Base-by-base conservation (phyloP, 1,140 invertebrate genomes). In the Hyles euphorbiae region DNA sequence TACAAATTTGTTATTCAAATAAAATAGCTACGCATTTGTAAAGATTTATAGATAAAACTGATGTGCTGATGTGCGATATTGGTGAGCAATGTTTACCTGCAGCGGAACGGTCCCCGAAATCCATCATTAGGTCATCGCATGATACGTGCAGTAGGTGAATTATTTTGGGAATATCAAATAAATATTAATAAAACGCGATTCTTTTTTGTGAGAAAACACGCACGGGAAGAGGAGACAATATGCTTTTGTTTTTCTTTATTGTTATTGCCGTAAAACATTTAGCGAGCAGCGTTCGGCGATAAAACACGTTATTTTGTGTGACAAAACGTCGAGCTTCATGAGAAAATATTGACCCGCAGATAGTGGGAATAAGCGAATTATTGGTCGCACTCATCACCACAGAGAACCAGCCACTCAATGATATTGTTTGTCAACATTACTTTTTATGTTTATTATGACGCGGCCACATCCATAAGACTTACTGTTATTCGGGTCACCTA, bases 251-350 rank as follows among this genome's bases (percentile, higher is more conserved):
- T 88, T 86, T 88, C 81, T 87, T 88, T 88, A 88, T 84, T 82
- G 78, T 83, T 86, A 86, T 84, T 82, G 77, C 83, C 75, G 81
- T 85, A 83, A 86, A 88, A 81, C 83, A 85, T 88, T 88, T 87
- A 88, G 83, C 80, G 74, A 73, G 70, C 72, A 63, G 64, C 72
- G 65, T 54, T 67, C 68, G 59, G 65, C 76, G 60, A 85, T 88
- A 88, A 88, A 88, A 88, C 80, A 85, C 74, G 73, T 81, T 85
- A 88, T 88, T 88, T 88, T 88, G 83, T 88, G 86, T 87, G 83
- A 88, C 83, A 86, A 85, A 88, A 83, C 70, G 85, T 85, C 86
- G 69, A 68, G 76, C 70, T 86, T 88, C 83, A 88, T 87, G 86
- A 88, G 80, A 87, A 88, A 86, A 78, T 87, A 88, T 87, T 80